phyloP scores from a whole-genome alignment of 2,888 invertebrate species.

The Pammene aurita region DNA sequence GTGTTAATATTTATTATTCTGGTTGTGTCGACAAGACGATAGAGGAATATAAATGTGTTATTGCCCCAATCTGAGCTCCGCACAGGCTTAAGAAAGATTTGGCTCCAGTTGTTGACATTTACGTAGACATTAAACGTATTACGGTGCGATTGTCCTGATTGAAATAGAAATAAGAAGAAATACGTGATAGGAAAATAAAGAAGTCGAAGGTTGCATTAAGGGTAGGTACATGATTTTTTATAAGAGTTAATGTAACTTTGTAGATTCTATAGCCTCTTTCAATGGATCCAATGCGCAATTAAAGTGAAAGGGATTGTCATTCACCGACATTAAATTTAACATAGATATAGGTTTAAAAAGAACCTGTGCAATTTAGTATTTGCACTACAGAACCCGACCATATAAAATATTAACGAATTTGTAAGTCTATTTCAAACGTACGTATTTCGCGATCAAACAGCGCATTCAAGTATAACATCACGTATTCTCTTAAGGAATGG shows the following conservation, averaged over 20 bases:
- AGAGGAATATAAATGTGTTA: conserved; percentile 59
- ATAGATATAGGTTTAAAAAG: too few relatives aligned
- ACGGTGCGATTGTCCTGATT: conserved; percentile 22
- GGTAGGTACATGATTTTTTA: neutral
- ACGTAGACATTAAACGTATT: conserved; percentile 43
- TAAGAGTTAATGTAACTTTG: neutral
- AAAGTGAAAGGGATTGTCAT: too few relatives aligned
- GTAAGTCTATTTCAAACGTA: conserved; percentile 28
- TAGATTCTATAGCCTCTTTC: too few relatives aligned
- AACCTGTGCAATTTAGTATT: neutral
- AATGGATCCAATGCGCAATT: too few relatives aligned
- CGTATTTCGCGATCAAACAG: conserved; percentile 56
- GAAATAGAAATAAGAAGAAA: conserved; percentile 22
- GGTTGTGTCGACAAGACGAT: conserved; percentile 64
- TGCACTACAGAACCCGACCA: neutral
- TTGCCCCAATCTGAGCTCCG: conserved; percentile 62
- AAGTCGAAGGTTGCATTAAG: neutral
- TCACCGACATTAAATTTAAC: too few relatives aligned
- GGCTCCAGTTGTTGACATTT: conserved; percentile 49
- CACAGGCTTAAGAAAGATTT: conserved; percentile 53
- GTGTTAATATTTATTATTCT: conserved; percentile 76
- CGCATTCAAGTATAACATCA: conserved; percentile 63
- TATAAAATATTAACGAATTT: conserved; percentile 13
- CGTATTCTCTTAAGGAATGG: conserved; percentile 62
- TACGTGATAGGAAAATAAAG: conserved; percentile 13